A percentile compares a stretch with the other conserved stretches of the same genome.
These are phyloP conservation scores for Tenthredo mesomela DNA, from an alignment of 2,888 invertebrate genomes.

Conservation along the genomic window DNA sequence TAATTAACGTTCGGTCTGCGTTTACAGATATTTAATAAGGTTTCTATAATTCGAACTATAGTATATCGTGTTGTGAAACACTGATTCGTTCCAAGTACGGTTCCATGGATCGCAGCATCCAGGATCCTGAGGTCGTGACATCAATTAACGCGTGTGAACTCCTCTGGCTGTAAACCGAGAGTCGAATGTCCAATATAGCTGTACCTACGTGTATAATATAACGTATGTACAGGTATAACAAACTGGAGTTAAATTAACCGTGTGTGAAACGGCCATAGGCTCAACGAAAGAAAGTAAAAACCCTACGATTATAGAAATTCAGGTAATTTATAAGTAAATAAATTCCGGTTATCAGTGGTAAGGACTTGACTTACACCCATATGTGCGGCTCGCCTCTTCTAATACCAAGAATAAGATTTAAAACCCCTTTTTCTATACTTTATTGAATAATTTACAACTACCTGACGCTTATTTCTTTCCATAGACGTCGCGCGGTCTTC, in stretches of 20 bases:
- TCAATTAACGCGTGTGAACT: conserved; percentile 52
- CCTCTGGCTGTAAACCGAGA: conserved; percentile 4
- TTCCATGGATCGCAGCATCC: conserved; percentile 17
- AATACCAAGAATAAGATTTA: neutral
- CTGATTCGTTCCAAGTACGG: conserved; percentile 23
- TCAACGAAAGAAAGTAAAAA: neutral
- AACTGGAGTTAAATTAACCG: neutral
- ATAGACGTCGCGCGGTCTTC: neutral
- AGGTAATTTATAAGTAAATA: conserved; percentile 42
- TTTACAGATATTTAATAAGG: neutral
- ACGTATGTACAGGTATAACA: neutral
- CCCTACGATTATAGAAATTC: conserved; percentile 10
- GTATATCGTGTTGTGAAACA: conserved; percentile 16
- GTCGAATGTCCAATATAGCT: neutral
- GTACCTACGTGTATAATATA: neutral
- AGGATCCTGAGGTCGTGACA: conserved; percentile 43
- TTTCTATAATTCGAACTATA: neutral
- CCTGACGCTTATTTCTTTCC: neutral
- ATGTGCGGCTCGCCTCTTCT: neutral
- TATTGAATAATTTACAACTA: conserved; percentile 24
- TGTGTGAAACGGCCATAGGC: neutral
- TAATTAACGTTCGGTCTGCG: neutral
- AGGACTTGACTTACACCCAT: neutral
- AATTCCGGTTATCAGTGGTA: neutral
- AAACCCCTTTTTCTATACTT: neutral